Conservation (phyloP, 2,888 invertebrate species). For the Vanessa cardui region DNA sequence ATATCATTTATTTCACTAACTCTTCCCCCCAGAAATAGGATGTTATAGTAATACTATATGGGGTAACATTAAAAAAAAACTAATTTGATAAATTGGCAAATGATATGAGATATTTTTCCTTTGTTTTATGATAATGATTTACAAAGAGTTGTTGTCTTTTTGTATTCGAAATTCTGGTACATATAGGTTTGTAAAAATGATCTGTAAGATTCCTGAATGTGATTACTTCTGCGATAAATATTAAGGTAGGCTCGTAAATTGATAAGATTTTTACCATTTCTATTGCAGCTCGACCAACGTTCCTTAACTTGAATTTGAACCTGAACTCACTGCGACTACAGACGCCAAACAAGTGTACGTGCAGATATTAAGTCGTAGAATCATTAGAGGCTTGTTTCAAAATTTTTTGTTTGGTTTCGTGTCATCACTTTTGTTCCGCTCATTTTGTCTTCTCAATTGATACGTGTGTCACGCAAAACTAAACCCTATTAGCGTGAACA, state of each 20-base stretch:
- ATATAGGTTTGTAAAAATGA: not conserved
- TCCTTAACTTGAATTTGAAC: slow-evolving; percentile 98
- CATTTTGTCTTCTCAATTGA: slow-evolving; percentile 34
- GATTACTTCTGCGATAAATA: slow-evolving; percentile 1
- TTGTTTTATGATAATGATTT: not conserved
- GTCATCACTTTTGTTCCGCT: slow-evolving; percentile 43
- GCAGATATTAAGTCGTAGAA: slow-evolving; percentile 57
- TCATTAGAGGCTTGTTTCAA: slow-evolving; percentile 74
- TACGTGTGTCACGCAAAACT: slow-evolving; percentile 9
- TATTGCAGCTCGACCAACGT: slow-evolving; percentile 98
- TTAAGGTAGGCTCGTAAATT: slow-evolving; percentile 48
- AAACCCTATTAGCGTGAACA: not conserved
- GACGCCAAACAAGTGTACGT: slow-evolving; percentile 95
- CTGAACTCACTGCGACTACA: slow-evolving; percentile 95
- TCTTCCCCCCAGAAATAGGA: too few relatives aligned
- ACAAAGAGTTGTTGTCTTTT: not conserved
- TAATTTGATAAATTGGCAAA: too few relatives aligned
- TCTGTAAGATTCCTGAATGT: not conserved
- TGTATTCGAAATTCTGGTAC: not conserved
- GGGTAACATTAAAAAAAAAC: too few relatives aligned
- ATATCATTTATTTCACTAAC: too few relatives aligned
- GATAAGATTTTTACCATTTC: slow-evolving; percentile 63
- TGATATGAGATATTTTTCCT: too few relatives aligned
- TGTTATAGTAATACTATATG: too few relatives aligned
- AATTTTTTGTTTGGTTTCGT: slow-evolving; percentile 43